Percentiles rank a stretch among this genome's conserved stretches.
These are phyloP conservation scores for Tricholauxania praeusta DNA, from an alignment of 2,888 invertebrate genomes.

Conservation along the genomic window DNA sequence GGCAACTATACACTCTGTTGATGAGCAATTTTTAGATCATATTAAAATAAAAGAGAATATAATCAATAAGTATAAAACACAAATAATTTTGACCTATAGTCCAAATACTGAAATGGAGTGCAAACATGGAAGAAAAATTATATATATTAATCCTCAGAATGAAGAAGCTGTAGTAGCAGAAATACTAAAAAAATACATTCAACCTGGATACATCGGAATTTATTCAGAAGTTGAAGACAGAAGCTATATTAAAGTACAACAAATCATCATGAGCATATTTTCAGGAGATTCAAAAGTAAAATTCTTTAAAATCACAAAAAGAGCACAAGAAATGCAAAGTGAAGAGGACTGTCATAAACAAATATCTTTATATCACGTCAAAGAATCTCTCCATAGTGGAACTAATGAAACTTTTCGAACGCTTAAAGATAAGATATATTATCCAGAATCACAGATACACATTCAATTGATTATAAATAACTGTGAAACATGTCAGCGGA, in stretches of 20 bases:
- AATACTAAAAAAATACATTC: conserved; percentile 13
- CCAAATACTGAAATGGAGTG: conserved; percentile 28
- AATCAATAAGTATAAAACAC: conserved; percentile 38
- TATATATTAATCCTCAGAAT: conserved; percentile 35
- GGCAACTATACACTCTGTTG: not conserved
- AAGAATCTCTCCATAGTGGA: no score
- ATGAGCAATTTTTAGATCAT: not conserved
- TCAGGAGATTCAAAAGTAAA: no score
- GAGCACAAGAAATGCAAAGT: no score
- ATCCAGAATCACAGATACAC: no score
- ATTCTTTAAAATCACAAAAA: no score
- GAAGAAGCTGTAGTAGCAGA: conserved; percentile 28
- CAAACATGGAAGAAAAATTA: conserved; percentile 37
- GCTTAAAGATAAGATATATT: no score
- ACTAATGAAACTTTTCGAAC: no score
- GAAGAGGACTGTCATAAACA: no score
- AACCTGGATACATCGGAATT: not conserved
- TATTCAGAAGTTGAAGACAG: not conserved
- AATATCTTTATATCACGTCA: no score
- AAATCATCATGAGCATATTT: no score
- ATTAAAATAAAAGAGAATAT: conserved; percentile 22
- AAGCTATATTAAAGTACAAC: no score
- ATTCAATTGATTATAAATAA: no score
- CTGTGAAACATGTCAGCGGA: not conserved
- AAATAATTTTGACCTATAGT: conserved; percentile 43